Base-by-base conservation (phyloP, 2,113 vertebrate genomes). In the Poeciliopsis prolifica region DNA sequence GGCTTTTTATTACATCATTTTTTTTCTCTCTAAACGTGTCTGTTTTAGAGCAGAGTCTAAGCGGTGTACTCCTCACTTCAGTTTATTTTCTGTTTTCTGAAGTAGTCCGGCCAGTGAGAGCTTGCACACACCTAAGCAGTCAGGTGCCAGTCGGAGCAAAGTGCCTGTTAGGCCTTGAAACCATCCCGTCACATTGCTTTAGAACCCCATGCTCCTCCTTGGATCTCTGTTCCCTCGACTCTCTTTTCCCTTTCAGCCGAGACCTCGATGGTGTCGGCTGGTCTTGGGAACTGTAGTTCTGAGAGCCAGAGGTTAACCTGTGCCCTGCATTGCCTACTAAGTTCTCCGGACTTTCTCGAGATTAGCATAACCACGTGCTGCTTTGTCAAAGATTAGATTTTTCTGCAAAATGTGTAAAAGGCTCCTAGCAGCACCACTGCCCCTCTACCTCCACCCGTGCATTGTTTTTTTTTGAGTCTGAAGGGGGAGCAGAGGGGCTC, bases 231-330 rank as follows among this genome's bases (percentile, higher is more conserved):
- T 79, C 42, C 77, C 72, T 61, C 75, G n/a, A 58, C 42, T 75
- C 68, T 77, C 76, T 65, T 60, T 31, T 75, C 71, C 70, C 80
- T 71, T 75, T 72, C 51, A 67, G 75, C 82, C 82, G 67, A 64
- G 68, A 77, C 83, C 89, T 82, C 82, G 74, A 86, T 70, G 82
- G 78, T 80, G 86, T 79, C 72, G 85, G 62, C 78, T 83, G 35
- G 86, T 80, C 85, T 30, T 91, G 86, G 86, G 81, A 81, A 86
- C 75, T 82, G 74, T 76, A 89, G 86, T 92, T 91, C 90, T 85
- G 90, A 89, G 80, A 81, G 72, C 77, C 79, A 75, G 85, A 86
- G 81, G 84, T 76, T 65, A 64, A 63, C 76, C 76, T 58, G 79
- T 35, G 67, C 31, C 31, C 31, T 33, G 5, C 31, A 30, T 33